A percentile compares a stretch with the other conserved stretches of the same genome.
Conservation (phyloP, 2,888 invertebrate genomes). For the Volucella inflata region DNA sequence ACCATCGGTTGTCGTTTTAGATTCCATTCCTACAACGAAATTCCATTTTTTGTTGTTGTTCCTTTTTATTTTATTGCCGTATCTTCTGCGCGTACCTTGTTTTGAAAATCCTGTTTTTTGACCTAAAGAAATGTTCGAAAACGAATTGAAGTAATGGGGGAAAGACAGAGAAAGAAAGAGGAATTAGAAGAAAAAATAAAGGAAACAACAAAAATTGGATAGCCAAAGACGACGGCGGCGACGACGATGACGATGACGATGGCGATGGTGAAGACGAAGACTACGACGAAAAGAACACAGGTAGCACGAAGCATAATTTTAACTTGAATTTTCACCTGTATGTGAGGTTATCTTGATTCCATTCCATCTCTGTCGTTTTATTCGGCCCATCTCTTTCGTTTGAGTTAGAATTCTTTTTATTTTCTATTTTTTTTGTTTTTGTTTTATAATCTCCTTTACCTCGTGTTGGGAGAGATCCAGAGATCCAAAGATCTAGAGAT, state of each 20-base stretch:
- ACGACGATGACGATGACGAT: constrained; percentile 6
- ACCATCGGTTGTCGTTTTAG: constrained; percentile 67
- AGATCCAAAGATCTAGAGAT: constrained; percentile 13
- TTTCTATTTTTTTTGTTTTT: too few species aligned
- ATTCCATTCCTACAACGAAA: constrained; percentile 69
- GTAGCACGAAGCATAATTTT: constrained; percentile 70
- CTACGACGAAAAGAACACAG: constrained; percentile 61
- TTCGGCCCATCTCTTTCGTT: constrained; percentile 51
- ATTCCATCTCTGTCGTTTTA: constrained; percentile 59
- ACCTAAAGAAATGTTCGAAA: constrained; percentile 75
- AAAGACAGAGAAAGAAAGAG: constrained; percentile 39
- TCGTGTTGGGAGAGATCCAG: too few species aligned
- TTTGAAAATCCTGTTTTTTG: constrained; percentile 75
- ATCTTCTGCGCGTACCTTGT: constrained; percentile 34
- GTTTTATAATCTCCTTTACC: not conserved
- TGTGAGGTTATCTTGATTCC: constrained; percentile 71
- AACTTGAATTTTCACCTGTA: constrained; percentile 75
- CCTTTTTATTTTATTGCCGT: constrained; percentile 9
- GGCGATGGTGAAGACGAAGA: constrained; percentile 3
- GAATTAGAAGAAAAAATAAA: constrained; percentile 58
- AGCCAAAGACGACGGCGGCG: not conserved
- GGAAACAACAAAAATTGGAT: constrained; percentile 10
- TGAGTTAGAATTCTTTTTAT: constrained; percentile 51
- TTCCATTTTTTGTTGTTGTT: constrained; percentile 45
- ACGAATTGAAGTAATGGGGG: constrained; percentile 56